Evolutionary conservation across 2,113 vertebrate genomes (phyloP).

Genomic region (Irena cyanogastra): DNA sequence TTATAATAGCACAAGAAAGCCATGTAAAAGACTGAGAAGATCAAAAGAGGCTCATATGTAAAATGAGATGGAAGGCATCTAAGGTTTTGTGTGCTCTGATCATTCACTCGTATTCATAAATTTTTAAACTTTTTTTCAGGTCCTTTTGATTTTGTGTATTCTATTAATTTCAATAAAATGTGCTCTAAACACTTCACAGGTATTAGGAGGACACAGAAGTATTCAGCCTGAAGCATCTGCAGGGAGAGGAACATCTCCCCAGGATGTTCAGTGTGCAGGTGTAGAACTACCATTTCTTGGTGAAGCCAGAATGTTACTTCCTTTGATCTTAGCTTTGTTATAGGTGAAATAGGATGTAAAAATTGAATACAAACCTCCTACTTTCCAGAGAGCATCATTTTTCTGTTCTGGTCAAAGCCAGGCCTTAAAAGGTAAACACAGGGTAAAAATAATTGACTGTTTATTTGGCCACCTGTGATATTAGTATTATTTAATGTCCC

Average conservation of each 20-base stretch:
- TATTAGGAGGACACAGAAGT: not conserved
- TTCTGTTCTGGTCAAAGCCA: not conserved
- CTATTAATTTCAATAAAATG: slow-evolving; percentile 68
- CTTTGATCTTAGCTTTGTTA: not conserved
- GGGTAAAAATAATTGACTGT: not conserved
- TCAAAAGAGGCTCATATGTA: slow-evolving; percentile 63
- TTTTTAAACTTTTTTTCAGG: slow-evolving; percentile 58
- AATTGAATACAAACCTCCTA: not conserved
- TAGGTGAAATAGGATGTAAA: not conserved
- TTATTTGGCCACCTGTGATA: not conserved
- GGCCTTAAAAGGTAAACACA: not conserved
- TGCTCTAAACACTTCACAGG: slow-evolving; percentile 20
- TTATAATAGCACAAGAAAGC: slow-evolving; percentile 62
- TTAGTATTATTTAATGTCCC: not conserved
- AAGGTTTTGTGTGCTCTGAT: slow-evolving; percentile 70
- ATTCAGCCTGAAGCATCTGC: not conserved
- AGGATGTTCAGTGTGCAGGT: not conserved
- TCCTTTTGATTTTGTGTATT: slow-evolving; percentile 70
- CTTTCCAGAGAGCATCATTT: not conserved
- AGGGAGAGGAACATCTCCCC: not conserved
- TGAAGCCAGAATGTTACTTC: not conserved
- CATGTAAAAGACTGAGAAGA: slow-evolving; percentile 53
- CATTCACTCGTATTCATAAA: slow-evolving; percentile 67
- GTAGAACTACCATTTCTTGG: not conserved
- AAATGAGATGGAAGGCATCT: slow-evolving; percentile 66